A percentile compares a stretch with the other conserved stretches of the same genome.
phyloP scores from a whole-genome alignment of 2,888 invertebrate species.

The Drosophila pseudotakahashii region DNA sequence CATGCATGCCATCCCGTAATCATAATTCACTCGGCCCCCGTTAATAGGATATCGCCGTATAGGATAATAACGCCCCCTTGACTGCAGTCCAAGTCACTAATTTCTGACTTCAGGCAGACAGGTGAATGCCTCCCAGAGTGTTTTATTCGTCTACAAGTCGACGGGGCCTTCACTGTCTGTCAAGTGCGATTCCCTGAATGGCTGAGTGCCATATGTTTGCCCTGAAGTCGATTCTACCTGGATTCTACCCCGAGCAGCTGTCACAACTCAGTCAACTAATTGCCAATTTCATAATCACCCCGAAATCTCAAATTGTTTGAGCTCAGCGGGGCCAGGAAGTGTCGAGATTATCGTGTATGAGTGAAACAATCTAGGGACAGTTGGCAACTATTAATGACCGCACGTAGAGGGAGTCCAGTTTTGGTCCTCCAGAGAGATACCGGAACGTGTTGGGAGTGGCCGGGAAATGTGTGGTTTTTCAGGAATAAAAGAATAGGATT shows the following conservation, averaged over 20 bases:
- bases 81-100: not conserved
- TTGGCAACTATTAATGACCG: constrained; percentile 53
- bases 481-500: no score
- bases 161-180: constrained; percentile 7
- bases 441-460: constrained; percentile 3
- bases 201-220: constrained; percentile 16
- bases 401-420: constrained; percentile 17
- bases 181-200: constrained; percentile 15
- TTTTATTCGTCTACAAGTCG: constrained; percentile 7
- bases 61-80: not conserved
- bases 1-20: constrained; percentile 34
- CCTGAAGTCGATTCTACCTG: constrained; percentile 21
- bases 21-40: constrained; percentile 32
- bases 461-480: not conserved
- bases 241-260: constrained; percentile 7
- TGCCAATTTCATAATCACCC: constrained; percentile 32
- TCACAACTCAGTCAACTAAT: constrained; percentile 27
- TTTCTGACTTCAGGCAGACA: constrained; percentile 11
- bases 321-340: constrained; percentile 7
- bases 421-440: not conserved
- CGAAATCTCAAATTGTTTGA: constrained; percentile 17
- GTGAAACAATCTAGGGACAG: constrained; percentile 19
- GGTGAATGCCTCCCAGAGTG: constrained; percentile 23
- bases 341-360: constrained; percentile 17
- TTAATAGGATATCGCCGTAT: constrained; percentile 5